A percentile compares a stretch with the other conserved stretches of the same genome.
phyloP scores from a whole-genome alignment of 2,797 vertebrate genomes.

The Acanthurus tractus region DNA sequence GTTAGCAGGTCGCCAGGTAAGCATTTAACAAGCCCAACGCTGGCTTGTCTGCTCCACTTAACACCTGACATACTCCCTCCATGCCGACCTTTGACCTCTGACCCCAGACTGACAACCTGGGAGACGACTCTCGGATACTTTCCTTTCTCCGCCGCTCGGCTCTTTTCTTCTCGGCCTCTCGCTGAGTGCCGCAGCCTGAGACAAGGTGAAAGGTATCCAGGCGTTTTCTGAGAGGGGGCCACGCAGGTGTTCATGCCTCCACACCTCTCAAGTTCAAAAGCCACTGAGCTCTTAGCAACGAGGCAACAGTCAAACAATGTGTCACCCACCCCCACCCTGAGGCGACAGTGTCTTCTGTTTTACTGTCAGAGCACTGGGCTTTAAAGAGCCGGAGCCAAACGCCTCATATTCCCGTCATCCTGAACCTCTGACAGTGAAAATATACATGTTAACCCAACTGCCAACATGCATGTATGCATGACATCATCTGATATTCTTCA shows the following conservation, averaged over 20 bases:
- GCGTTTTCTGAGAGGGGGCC: constrained; percentile 52
- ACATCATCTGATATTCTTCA: constrained; percentile 58
- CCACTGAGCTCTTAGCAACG: constrained; percentile 80
- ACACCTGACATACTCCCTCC: constrained; percentile 87
- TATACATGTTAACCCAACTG: constrained; percentile 47
- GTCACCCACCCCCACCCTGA: constrained; percentile 66
- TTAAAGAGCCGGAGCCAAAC: constrained; percentile 30
- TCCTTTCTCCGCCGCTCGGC: constrained; percentile 65
- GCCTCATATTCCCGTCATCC: constrained; percentile 37
- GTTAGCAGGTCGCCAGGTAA: constrained; percentile 80
- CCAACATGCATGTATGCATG: constrained; percentile 25
- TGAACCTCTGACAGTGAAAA: constrained; percentile 63
- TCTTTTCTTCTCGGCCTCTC: constrained; percentile 77
- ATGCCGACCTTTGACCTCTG: constrained; percentile 80
- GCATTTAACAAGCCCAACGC: constrained; percentile 78
- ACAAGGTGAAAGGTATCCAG: constrained; percentile 82
- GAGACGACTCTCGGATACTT: constrained; percentile 79
- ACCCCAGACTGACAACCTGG: constrained; percentile 80
- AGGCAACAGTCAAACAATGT: constrained; percentile 81
- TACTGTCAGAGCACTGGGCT: constrained; percentile 54
- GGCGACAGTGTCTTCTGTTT: constrained; percentile 62
- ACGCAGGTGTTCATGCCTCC: constrained; percentile 86
- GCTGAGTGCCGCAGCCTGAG: constrained; percentile 78
- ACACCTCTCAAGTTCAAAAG: constrained; percentile 88
- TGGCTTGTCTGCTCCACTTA: constrained; percentile 86